Base-by-base conservation (phyloP, 2,797 vertebrate genomes). In the Ctenochaetus hawaiiensis region DNA sequence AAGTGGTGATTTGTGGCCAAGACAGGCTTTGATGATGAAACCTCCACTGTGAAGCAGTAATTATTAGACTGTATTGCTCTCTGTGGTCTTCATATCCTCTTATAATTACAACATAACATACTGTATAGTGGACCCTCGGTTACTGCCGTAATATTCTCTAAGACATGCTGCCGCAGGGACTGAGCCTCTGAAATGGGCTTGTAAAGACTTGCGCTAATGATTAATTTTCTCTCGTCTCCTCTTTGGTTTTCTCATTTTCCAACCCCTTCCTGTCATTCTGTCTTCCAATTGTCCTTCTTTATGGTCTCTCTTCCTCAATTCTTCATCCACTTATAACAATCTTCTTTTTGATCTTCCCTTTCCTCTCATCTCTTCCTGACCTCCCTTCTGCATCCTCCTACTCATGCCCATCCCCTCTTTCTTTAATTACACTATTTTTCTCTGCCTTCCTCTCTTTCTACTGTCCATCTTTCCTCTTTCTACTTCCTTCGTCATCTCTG, bases 21-120 rank as follows among this genome's bases (percentile, higher is more conserved):
- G 84, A 86, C 77, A 54, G 78, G 77, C 93, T 95, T 91, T 93
- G 93, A 94, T 95, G 94, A 95, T 94, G 94, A 94, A 95, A 95
- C 91, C 89, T 89, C 79, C 84, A 87, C 83, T 67, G 83, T 83
- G 80, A 83, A 89, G 75, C 86, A 87, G 93, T 94, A 94, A 94
- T 94, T 94, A 94, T 92, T 82, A 81, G 80, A 89, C 89, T 91
- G 88, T 92, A 92, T 93, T 91, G 89, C 87, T 92, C 92, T 94
- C 86, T 81, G 85, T 87, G 91, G 91, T 92, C 87, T 92, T 90
- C 87, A 82, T 89, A 92, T 93, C 91, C 92, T 91, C 81, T 90
- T 87, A 90, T 93, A 93, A 95, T 95, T 95, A 94, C 89, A 84
- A 77, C 86, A 77, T 92, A 90, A 90, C 91, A 79, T 89, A 81